A percentile compares a stretch with the other conserved stretches of the same genome.
These are phyloP conservation scores for Oophaga sylvatica DNA, from an alignment of 2,797 vertebrate genomes.

Conservation along the genomic window DNA sequence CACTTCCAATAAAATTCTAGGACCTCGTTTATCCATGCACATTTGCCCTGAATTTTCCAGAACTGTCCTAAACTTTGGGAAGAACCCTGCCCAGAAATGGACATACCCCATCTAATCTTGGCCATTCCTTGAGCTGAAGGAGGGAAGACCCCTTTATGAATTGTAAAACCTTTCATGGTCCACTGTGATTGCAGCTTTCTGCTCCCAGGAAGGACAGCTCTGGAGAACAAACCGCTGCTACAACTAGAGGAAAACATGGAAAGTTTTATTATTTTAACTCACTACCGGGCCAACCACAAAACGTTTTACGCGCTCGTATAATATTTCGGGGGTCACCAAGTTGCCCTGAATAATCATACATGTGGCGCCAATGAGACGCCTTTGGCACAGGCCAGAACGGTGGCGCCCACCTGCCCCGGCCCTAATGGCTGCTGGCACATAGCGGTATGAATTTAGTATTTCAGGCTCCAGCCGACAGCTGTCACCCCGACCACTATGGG, in stretches of 20 bases:
- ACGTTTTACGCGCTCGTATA: background rate
- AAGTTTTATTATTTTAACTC: background rate
- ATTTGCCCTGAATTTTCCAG: too few relatives aligned
- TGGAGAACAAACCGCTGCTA: background rate
- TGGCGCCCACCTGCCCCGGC: constrained; percentile 31
- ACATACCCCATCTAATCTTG: too few relatives aligned
- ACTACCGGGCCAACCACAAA: background rate
- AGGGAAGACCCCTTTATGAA: too few relatives aligned
- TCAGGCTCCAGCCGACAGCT: background rate
- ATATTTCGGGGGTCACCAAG: background rate
- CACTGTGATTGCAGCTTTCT: background rate
- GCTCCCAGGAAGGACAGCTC: background rate
- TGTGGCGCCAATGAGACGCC: background rate
- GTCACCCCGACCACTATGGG: constrained; percentile 7
- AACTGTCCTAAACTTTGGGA: too few relatives aligned
- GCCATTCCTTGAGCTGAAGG: too few relatives aligned
- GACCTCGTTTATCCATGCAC: too few relatives aligned
- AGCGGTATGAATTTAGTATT: background rate
- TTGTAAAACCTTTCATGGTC: too few relatives aligned
- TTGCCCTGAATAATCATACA: background rate
- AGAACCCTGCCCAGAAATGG: too few relatives aligned
- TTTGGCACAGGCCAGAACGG: constrained; percentile 24
- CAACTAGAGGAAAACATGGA: background rate
- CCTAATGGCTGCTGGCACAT: constrained; percentile 30
- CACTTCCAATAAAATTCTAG: too few relatives aligned